Conservation (phyloP, 2,113 vertebrate species). For the Motacilla tschutschensis region DNA sequence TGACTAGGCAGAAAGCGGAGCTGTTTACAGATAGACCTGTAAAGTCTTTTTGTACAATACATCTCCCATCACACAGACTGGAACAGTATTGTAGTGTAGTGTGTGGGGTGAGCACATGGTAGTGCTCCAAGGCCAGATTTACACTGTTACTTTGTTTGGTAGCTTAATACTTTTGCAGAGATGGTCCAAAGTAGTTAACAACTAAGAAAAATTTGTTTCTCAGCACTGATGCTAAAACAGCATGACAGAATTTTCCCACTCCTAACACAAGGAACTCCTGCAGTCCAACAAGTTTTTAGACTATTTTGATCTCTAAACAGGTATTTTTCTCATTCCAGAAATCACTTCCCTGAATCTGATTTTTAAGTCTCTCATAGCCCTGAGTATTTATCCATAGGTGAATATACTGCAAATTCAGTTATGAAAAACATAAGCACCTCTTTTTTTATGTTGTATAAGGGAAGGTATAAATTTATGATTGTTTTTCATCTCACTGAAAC, state of each 20-base stretch:
- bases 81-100: neutral
- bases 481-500: neutral
- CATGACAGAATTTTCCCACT: neutral
- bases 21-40: neutral
- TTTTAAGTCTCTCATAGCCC: neutral
- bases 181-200: neutral
- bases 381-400: neutral
- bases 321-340: neutral
- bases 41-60: neutral
- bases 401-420: neutral
- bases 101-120: neutral
- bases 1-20: neutral
- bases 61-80: neutral
- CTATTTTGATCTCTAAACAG: neutral
- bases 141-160: neutral
- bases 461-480: neutral
- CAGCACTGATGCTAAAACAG: neutral
- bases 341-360: neutral
- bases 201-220: neutral
- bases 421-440: neutral
- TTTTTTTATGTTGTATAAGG: neutral
- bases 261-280: neutral
- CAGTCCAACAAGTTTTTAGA: neutral
- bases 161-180: neutral
- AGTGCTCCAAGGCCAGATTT: neutral